Conservation (phyloP, 2,797 vertebrate genomes). For the Acanthurus leucopareius region DNA sequence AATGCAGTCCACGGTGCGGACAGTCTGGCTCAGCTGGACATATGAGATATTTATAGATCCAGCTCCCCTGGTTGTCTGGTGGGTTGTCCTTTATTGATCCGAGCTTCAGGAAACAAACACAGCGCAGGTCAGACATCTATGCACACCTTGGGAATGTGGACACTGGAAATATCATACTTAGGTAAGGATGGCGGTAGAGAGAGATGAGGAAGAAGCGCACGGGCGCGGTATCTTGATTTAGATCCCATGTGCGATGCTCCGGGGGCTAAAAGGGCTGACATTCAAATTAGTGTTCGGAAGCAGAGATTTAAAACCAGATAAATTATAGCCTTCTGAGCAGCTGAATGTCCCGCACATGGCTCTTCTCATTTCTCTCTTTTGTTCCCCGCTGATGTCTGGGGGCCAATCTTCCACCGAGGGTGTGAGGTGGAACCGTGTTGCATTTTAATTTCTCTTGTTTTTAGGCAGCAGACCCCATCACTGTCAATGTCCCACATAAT, state of each 20-base stretch:
- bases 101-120: conserved; percentile 75
- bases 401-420: conserved; percentile 51
- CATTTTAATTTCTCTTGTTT: conserved; percentile 82
- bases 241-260: conserved; percentile 16
- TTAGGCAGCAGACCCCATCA: conserved; percentile 74
- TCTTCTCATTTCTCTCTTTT: conserved; percentile 60
- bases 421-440: conserved; percentile 63
- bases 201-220: conserved; percentile 29
- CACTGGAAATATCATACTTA: conserved; percentile 42
- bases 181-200: conserved; percentile 14
- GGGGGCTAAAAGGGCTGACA: conserved; percentile 53
- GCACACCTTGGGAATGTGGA: conserved; percentile 56
- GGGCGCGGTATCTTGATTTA: conserved; percentile 61
- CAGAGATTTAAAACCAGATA: conserved; percentile 69
- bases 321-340: conserved; percentile 66
- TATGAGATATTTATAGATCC: conserved; percentile 79
- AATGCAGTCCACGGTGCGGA: conserved; percentile 37
- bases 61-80: conserved; percentile 68
- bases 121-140: conserved; percentile 58
- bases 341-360: conserved; percentile 68
- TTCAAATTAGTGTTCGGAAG: conserved; percentile 68
- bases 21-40: conserved; percentile 70
- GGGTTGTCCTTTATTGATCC: conserved; percentile 77
- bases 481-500: conserved; percentile 80
- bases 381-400: conserved; percentile 63